These are phyloP conservation scores for Petrocephalus zakoni DNA, from an alignment of 2,113 vertebrate genomes.

Conservation along the genomic window DNA sequence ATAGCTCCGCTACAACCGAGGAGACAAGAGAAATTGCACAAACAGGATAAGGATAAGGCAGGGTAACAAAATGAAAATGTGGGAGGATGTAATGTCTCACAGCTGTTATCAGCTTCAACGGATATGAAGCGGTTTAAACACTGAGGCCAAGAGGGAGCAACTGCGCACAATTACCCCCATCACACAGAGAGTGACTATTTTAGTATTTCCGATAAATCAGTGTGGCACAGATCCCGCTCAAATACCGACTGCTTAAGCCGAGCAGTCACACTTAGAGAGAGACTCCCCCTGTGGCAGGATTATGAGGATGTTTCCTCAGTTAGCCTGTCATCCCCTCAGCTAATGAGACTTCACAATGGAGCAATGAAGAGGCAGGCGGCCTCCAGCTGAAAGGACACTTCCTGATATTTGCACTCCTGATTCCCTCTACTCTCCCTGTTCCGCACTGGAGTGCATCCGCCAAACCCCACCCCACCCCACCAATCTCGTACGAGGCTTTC, in stretches of 20 bases:
- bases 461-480: not conserved
- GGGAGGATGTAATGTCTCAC: not conserved
- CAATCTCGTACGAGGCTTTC: not conserved
- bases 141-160: not conserved
- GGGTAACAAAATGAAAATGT: not conserved
- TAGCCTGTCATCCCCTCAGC: not conserved
- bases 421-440: not conserved
- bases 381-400: not conserved
- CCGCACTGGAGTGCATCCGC: not conserved
- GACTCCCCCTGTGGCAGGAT: not conserved
- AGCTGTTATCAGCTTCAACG: not conserved
- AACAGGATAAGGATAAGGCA: not conserved
- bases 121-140: slow-evolving; percentile 1
- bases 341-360: not conserved
- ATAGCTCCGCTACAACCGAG: not conserved
- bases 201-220: not conserved
- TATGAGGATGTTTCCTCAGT: not conserved
- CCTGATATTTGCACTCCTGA: not conserved
- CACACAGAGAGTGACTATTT: not conserved
- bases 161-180: not conserved
- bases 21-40: not conserved
- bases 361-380: not conserved
- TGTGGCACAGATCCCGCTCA: not conserved
- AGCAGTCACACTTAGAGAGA: not conserved
- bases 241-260: not conserved